Evolutionary conservation across 2,797 vertebrate genomes (phyloP), one percentile per base, ranked within the genome.

Genomic region (Sphaeramia orbicularis): DNA sequence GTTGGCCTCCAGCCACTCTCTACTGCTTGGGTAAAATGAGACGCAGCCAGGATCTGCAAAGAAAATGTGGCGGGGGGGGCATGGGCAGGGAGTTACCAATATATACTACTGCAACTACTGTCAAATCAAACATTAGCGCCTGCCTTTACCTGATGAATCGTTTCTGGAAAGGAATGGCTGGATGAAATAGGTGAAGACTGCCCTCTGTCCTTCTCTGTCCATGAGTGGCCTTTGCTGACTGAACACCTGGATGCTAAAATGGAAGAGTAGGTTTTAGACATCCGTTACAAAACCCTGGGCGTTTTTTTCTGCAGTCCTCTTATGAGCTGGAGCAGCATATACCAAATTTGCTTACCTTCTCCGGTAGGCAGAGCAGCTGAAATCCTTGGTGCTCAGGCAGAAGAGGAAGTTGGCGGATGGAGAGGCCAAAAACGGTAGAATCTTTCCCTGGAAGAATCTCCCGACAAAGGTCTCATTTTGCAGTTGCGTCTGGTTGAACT

Each of bases 21-120:
- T 10, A 43, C 65, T 85, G 7, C 36, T 44, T 8, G 8, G 19
- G 36, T 35, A 30, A 5, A 53, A 73, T n/a, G 67, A 82, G 35
- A 85, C 65, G 42, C 88, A 90, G 41, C 86, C 85, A 24, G 85
- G 77, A 74, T 85, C 86, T 88, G 71, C 48, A 19, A 52, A 19
- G 15, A 57, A 45, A 67, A 24, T 24, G 21, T 24, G 5, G 2
- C 13, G 41, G 14, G 43, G 50, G 66, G 19, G n/a, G n/a, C n/a
- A n/a, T n/a, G 51, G 36, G 10, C 16, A 10, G 2, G 18, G 1
- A 9, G 6, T 35, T 6, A 7, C 0, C 8, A 15, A 8, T 18
- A 3, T 10, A 13, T 18, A 15, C 5, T 15, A 4, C 36, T 21
- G 1, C 19, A 13, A 49, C 16, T 12, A 2, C 51, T 7, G 45